Conservation (phyloP, 2,888 invertebrate genomes). For the Lagria hirta region DNA sequence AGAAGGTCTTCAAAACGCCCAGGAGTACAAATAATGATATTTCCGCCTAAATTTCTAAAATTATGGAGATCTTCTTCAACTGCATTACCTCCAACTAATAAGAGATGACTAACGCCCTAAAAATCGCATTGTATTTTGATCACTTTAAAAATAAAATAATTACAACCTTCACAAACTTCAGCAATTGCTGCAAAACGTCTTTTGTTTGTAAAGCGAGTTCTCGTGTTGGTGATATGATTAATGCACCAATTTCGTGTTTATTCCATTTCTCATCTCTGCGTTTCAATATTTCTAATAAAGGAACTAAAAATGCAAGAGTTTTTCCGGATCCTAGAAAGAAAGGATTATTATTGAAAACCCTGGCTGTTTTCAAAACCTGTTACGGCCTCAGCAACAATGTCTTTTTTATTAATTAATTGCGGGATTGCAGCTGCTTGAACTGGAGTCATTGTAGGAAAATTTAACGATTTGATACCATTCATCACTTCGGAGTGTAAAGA, state of each 20-base stretch:
- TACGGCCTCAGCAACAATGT: conserved; percentile 97
- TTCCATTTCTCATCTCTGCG: conserved; percentile 66
- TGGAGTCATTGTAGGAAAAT: conserved; percentile 63
- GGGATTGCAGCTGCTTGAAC: conserved; percentile 87
- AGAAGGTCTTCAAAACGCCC: conserved; percentile 89
- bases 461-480: conserved; percentile 56
- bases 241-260: conserved; percentile 77
- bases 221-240: conserved; percentile 93
- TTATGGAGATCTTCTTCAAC: conserved; percentile 73
- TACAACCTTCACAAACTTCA: conserved; percentile 54
- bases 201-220: conserved; percentile 91
- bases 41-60: conserved; percentile 69
- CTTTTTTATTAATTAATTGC: conserved; percentile 83
- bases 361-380: conserved; percentile 57
- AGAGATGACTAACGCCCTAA: conserved; percentile 58
- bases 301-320: conserved; percentile 93
- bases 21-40: conserved; percentile 93
- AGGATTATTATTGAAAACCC: background rate
- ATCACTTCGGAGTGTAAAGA: conserved; percentile 53
- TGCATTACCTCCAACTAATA: conserved; percentile 81
- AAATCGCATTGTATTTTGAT: conserved; percentile 40
- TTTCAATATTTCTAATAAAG: conserved; percentile 81
- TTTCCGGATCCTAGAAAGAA: conserved; percentile 82
- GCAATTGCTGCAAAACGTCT: conserved; percentile 61
- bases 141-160: background rate